A percentile compares a stretch with the other conserved stretches of the same genome.
These are phyloP conservation scores for Gari tellinella DNA, from an alignment of 2,888 invertebrate genomes.

Conservation along the genomic window DNA sequence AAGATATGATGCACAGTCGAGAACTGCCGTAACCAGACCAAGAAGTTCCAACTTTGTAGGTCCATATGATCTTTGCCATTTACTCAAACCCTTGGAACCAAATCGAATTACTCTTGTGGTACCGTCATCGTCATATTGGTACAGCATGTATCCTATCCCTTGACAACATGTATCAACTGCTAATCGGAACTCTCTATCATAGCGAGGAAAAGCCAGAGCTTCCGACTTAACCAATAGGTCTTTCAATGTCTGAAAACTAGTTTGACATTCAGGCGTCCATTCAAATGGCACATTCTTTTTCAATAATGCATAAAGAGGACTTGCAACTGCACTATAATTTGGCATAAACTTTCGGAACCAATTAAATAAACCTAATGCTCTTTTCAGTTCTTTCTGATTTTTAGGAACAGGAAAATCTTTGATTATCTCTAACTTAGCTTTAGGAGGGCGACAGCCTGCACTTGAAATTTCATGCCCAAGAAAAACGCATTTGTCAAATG, in stretches of 20 bases:
- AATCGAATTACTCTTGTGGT: conserved; percentile 34
- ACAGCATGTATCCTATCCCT: conserved; percentile 60
- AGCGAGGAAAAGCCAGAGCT: conserved; percentile 52
- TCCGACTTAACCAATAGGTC: conserved; percentile 26
- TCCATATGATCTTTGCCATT: conserved; percentile 48
- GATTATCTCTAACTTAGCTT: conserved; percentile 23
- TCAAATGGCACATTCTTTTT: conserved; percentile 26
- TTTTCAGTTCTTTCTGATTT: conserved; percentile 38
- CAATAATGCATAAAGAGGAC: conserved; percentile 27
- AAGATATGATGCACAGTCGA: conserved; percentile 52
- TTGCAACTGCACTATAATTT: conserved; percentile 20
- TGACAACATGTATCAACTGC: conserved; percentile 47
- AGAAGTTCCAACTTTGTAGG: conserved; percentile 57
- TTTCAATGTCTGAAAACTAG: conserved; percentile 45
- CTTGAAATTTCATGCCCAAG: conserved; percentile 25
- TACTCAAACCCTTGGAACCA: conserved; percentile 38
- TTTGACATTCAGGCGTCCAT: conserved; percentile 31
- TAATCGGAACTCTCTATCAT: conserved; percentile 43
- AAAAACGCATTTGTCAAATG: too few species aligned
- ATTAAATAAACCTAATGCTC: conserved; percentile 53
- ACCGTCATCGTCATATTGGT: conserved; percentile 44
- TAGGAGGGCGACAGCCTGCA: conserved; percentile 37
- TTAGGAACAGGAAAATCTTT: conserved; percentile 34
- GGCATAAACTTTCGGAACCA: conserved; percentile 60
- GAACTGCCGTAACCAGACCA: conserved; percentile 42